A percentile compares a stretch with the other conserved stretches of the same genome.
phyloP scores from a whole-genome alignment of 2,888 invertebrate genomes.

The Tinea trinotella region DNA sequence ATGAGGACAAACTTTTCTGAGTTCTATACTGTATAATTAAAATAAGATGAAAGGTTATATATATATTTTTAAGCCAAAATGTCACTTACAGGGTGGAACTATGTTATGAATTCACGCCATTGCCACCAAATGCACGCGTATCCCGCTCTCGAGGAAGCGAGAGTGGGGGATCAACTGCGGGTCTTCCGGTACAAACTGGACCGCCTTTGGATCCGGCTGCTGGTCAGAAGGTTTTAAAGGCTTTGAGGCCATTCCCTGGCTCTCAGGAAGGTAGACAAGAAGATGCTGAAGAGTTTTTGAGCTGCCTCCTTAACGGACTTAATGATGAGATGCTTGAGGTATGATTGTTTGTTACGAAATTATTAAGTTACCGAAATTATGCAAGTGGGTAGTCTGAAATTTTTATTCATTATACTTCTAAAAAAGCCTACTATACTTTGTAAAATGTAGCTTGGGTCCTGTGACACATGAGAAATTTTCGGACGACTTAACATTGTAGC shows the following conservation, averaged over 20 bases:
- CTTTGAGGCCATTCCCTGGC: slow-evolving; percentile 75
- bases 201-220: slow-evolving; percentile 92
- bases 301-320: slow-evolving; percentile 91
- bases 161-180: slow-evolving; percentile 36
- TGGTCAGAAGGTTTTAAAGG: slow-evolving; percentile 87
- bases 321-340: slow-evolving; percentile 98
- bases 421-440: too few species aligned
- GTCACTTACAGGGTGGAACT: slow-evolving; percentile 81
- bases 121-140: slow-evolving; percentile 70
- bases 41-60: not conserved
- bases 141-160: slow-evolving; percentile 52
- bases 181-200: slow-evolving; percentile 75
- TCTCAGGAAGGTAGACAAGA: slow-evolving; percentile 92
- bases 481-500: too few species aligned
- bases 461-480: too few species aligned
- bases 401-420: too few species aligned
- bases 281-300: slow-evolving; percentile 97
- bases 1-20: slow-evolving; percentile 8
- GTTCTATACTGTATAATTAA: not conserved
- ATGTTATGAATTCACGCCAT: slow-evolving; percentile 82
- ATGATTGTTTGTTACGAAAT: too few species aligned
- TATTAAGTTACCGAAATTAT: too few species aligned
- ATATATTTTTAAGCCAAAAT: not conserved
- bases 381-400: too few species aligned
- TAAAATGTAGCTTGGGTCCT: too few species aligned